Percentiles rank a stretch among this genome's conserved stretches.
Conservation (phyloP, 1,140 invertebrate species). For the Xylocopa sonorina region DNA sequence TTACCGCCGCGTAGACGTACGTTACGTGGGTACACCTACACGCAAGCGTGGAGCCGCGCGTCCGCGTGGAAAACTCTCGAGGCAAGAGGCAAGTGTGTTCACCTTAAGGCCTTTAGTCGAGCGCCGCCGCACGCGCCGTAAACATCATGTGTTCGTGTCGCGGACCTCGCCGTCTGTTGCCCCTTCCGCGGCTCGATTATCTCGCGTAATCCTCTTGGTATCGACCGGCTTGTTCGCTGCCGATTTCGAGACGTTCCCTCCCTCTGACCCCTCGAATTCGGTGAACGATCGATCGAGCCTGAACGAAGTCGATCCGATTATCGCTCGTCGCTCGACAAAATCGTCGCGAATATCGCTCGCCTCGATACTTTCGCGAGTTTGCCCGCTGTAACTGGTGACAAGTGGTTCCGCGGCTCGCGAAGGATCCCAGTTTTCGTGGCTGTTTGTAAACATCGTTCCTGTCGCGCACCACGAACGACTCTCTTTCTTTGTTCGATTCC, state of each 20-base stretch:
- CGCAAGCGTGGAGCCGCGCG: conserved; percentile 62
- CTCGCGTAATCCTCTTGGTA: neutral
- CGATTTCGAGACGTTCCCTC: neutral
- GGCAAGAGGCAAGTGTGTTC: conserved; percentile 68
- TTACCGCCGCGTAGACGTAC: conserved; percentile 3
- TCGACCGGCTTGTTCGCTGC: too few relatives aligned
- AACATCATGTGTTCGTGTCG: conserved; percentile 54
- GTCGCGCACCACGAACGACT: neutral
- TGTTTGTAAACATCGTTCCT: conserved; percentile 2
- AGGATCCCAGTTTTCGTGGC: too few relatives aligned
- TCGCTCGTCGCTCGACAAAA: neutral
- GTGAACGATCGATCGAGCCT: neutral
- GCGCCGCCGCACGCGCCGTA: conserved; percentile 67
- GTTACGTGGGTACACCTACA: conserved; percentile 37
- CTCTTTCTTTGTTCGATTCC: too few relatives aligned
- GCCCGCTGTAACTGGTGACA: neutral
- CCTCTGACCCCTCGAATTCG: neutral
- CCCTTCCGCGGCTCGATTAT: neutral
- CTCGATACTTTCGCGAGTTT: neutral
- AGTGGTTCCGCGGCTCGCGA: too few relatives aligned
- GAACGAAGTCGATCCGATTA: neutral
- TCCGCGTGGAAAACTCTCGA: conserved; percentile 68
- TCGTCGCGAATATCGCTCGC: neutral
- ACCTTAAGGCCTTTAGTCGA: conserved; percentile 76
- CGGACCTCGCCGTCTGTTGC: neutral